Conservation (phyloP, 2,888 invertebrate species). For the Hedya salicella region DNA sequence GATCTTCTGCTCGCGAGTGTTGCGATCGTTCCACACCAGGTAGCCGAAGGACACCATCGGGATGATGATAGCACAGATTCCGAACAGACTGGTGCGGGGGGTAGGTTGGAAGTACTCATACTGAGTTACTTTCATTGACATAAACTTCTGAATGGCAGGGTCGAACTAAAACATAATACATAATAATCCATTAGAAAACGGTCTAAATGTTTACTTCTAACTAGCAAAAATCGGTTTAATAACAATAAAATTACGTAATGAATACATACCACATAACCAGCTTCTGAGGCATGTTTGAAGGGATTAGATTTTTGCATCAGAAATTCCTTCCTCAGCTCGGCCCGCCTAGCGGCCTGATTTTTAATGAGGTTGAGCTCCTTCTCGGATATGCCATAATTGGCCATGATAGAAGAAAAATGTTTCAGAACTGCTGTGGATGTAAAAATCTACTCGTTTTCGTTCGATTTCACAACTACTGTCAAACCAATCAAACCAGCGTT, state of each 20-base stretch:
- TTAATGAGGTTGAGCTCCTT: constrained; percentile 68
- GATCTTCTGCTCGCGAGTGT: constrained; percentile 74
- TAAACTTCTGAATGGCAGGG: constrained; percentile 87
- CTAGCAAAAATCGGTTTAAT: constrained; percentile 9
- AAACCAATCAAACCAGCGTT: neutral
- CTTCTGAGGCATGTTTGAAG: constrained; percentile 83
- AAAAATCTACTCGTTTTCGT: constrained; percentile 1
- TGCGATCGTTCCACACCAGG: constrained; percentile 72
- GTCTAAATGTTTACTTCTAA: constrained; percentile 12
- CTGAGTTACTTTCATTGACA: constrained; percentile 85
- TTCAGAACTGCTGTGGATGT: constrained; percentile 37
- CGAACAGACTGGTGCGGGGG: constrained; percentile 71
- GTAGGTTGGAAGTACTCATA: constrained; percentile 87
- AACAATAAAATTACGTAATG: constrained; percentile 49
- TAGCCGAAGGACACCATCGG: constrained; percentile 77
- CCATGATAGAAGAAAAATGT: constrained; percentile 57
- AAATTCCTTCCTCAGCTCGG: constrained; percentile 85
- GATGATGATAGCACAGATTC: constrained; percentile 69
- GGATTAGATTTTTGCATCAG: constrained; percentile 87
- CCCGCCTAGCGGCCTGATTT: constrained; percentile 81
- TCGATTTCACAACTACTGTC: constrained; percentile 24
- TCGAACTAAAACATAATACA: constrained; percentile 86
- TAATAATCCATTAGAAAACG: neutral
- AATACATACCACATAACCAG: constrained; percentile 86
- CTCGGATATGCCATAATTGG: constrained; percentile 73